Evolutionary conservation across 1,140 invertebrate species (phyloP).

Genomic region (Hormaphis cornu): DNA sequence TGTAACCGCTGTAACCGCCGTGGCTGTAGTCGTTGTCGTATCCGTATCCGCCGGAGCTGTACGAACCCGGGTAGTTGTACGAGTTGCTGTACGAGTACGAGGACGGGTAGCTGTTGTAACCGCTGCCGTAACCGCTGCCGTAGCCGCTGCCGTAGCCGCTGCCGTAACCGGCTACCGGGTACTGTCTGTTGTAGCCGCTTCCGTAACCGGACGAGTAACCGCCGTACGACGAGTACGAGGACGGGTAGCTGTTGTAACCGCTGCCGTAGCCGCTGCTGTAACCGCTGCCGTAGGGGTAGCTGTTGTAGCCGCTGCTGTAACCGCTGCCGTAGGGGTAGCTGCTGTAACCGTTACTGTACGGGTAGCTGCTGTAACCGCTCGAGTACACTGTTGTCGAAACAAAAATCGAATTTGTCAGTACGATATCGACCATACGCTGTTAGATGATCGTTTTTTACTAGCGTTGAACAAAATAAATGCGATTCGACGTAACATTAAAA

Average conservation of each 20-base stretch:
- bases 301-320: not conserved
- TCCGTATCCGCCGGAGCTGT: conserved; percentile 16
- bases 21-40: not conserved
- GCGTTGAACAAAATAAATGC: too few relatives aligned
- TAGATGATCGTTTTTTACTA: too few relatives aligned
- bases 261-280: not conserved
- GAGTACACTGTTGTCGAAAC: not conserved
- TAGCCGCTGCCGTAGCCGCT: not conserved
- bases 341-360: not conserved
- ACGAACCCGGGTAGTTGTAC: conserved; percentile 20
- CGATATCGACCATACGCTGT: not conserved
- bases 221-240: not conserved
- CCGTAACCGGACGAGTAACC: not conserved
- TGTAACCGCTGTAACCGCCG: conserved; percentile 6
- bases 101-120: conserved; percentile 3
- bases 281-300: not conserved
- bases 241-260: not conserved
- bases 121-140: not conserved
- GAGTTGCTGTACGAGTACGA: conserved; percentile 13
- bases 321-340: not conserved
- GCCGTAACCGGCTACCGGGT: not conserved
- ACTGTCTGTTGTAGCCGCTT: not conserved
- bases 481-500: too few relatives aligned
- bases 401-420: not conserved
- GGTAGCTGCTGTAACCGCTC: conserved; percentile 8